Evolutionary conservation across 1,140 invertebrate species (phyloP).

Genomic region (Cotesia vestalis): DNA sequence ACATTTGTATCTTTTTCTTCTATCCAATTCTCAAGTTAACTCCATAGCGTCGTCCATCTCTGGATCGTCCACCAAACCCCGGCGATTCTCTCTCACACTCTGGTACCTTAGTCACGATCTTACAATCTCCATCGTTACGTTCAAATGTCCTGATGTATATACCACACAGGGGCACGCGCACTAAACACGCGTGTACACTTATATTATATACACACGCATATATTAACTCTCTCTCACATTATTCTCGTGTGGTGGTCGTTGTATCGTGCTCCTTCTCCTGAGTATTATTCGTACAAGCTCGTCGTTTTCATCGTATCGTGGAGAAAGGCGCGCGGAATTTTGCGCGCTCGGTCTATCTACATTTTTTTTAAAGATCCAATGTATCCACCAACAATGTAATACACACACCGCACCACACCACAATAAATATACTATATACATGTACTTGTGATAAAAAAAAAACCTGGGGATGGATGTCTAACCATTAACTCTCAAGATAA

Average conservation of each 20-base stretch:
- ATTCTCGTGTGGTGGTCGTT: background rate
- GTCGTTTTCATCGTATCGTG: background rate
- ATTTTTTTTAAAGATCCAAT: constrained; percentile 7
- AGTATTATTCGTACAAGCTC: background rate
- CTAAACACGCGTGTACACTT: constrained; percentile 22
- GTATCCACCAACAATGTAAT: background rate
- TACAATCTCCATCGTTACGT: background rate
- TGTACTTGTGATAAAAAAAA: background rate
- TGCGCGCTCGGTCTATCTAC: constrained; percentile 20
- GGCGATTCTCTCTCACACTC: background rate
- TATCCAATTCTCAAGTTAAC: too few species aligned
- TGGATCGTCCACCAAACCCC: background rate
- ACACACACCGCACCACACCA: background rate
- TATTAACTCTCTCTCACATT: background rate
- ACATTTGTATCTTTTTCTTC: too few species aligned
- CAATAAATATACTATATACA: background rate
- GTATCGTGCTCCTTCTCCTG: background rate
- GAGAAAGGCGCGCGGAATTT: constrained; percentile 30
- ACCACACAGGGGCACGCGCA: constrained; percentile 23
- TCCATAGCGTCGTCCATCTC: background rate
- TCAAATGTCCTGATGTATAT: constrained; percentile 18
- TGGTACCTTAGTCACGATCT: constrained; percentile 19
- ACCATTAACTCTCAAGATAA: too few species aligned
- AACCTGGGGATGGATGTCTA: too few species aligned
- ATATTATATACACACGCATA: background rate